These are phyloP conservation scores for Drosophila gunungcola DNA, from an alignment of 1,140 invertebrate species.

Conservation along the genomic window DNA sequence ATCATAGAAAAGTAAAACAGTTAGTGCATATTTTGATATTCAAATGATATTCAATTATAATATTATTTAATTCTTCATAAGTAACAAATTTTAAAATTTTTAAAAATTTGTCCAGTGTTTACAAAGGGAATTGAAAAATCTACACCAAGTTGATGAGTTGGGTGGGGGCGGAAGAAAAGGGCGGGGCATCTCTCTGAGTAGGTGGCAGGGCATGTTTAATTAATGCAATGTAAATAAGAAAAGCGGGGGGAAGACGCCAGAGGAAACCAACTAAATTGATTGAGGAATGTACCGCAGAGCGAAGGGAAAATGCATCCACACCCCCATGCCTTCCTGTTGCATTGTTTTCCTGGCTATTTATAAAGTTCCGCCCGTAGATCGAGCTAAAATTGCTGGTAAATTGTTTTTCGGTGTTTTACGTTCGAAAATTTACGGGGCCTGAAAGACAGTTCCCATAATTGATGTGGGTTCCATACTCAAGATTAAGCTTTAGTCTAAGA, in stretches of 20 bases:
- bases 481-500: background rate
- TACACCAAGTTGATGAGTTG: slow-evolving; percentile 35
- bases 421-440: slow-evolving; percentile 7
- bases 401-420: slow-evolving; percentile 70
- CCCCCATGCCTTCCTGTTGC: slow-evolving; percentile 52
- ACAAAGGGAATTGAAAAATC: slow-evolving; percentile 63
- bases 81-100: background rate
- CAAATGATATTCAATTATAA: too few relatives aligned
- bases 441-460: slow-evolving; percentile 28
- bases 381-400: slow-evolving; percentile 74
- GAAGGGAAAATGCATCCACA: slow-evolving; percentile 6
- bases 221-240: slow-evolving; percentile 83
- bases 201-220: slow-evolving; percentile 78
- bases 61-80: too few relatives aligned
- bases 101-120: slow-evolving; percentile 1
- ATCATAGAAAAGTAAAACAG: too few relatives aligned
- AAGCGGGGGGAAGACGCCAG: slow-evolving; percentile 36
- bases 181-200: slow-evolving; percentile 33
- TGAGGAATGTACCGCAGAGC: slow-evolving; percentile 73
- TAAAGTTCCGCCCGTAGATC: slow-evolving; percentile 66
- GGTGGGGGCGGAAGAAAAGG: background rate
- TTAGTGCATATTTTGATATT: too few relatives aligned
- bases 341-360: slow-evolving; percentile 67
- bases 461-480: slow-evolving; percentile 15
- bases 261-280: slow-evolving; percentile 72